Percentiles rank a stretch among this genome's conserved stretches.
Conservation (phyloP, 2,888 invertebrate species). For the Diabrotica balteata region DNA sequence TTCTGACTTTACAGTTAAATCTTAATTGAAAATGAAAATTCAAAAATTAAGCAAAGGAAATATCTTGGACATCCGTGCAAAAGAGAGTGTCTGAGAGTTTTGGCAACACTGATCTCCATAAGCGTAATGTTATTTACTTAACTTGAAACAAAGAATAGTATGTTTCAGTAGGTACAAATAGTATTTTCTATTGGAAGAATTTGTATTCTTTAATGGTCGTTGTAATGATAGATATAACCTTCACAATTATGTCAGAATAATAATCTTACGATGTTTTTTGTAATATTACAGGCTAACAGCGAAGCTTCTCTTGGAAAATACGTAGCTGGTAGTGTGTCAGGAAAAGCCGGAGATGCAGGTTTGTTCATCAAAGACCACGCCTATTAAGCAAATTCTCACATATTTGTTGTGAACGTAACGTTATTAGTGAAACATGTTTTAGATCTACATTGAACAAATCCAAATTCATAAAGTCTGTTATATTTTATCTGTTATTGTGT, state of each 20-base stretch:
- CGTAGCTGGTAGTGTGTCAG: constrained; percentile 82
- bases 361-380: constrained; percentile 96
- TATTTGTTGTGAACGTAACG: constrained; percentile 14
- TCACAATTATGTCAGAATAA: background rate
- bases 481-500: constrained; percentile 10
- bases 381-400: constrained; percentile 70
- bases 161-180: no score
- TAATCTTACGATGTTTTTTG: constrained; percentile 14
- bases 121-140: no score
- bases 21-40: no score
- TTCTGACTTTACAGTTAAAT: no score
- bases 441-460: constrained; percentile 11
- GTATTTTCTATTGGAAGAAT: no score
- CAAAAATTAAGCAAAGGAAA: no score
- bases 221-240: no score
- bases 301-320: constrained; percentile 92
- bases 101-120: no score
- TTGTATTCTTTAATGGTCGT: no score
- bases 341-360: constrained; percentile 85
- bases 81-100: no score
- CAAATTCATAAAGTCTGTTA: constrained; percentile 17
- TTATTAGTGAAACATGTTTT: constrained; percentile 26
- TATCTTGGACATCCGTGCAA: no score
- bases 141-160: no score
- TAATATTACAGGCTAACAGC: constrained; percentile 69